Evolutionary conservation across 2,888 invertebrate genomes (phyloP), one percentile per base, ranked within the genome.

Genomic region (Acanthosepion lycidas): DNA sequence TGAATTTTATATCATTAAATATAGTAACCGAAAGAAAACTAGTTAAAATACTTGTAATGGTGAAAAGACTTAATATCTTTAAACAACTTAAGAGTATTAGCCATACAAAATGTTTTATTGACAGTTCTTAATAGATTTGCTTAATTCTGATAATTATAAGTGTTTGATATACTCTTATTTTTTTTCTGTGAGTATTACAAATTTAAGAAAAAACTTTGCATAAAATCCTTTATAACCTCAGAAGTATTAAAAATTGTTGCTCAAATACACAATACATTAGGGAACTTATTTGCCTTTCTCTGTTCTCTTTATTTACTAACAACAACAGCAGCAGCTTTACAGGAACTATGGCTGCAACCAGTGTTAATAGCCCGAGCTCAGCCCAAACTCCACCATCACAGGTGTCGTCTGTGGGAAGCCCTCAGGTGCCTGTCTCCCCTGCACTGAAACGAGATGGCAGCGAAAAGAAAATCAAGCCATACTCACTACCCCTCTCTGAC

Each of bases 401-500:
- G 53, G 48, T 49, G 49, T 26, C 49, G 18, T 93, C 93, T 53
- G 49, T 49, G 49, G 93, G 48, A 93, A 93, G 93, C 48, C n/a
- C 93, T 53, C 93, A 93, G 53, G 93, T 53, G 6, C 93, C 93
- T 93, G 93, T 93, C 93, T 49, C 53, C n/a, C 93, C 93, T 53
- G 49, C 93, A 93, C 93, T 93, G 93, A 93, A 93, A 28, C 53
- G 51, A 53, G 49, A 93, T 51, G 20, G 51, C 51, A 93, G 49
- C n/a, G 93, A 93, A 53, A 93, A 93, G 53, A 93, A 48, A 53
- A 93, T 18, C 53, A 51, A 49, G 26, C 93, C 93, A 28, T 93
- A 93, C 33, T 93, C 93, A 93, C 93, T 93, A 26, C 93, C 93
- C 28, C 93, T 93, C 93, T 93, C 93, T 93, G 93, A 93, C 15